phyloP scores from a whole-genome alignment of 2,888 invertebrate genomes.

The Apamea crenata region DNA sequence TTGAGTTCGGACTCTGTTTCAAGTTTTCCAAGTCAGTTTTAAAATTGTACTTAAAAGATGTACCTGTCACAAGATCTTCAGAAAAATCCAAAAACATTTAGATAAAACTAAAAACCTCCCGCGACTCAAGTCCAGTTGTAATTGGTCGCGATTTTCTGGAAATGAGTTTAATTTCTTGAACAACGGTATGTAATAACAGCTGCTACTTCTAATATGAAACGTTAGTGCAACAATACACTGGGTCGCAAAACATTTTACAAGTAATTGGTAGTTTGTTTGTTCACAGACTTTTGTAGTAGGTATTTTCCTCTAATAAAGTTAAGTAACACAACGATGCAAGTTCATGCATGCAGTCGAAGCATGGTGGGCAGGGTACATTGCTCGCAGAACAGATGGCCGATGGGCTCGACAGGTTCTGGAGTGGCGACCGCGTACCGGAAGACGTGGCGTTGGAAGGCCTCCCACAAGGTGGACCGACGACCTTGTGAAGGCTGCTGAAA shows the following conservation, averaged over 20 bases:
- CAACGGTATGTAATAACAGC: slow-evolving; percentile 12
- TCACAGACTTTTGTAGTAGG: not conserved
- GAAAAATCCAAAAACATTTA: not conserved
- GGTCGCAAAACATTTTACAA: slow-evolving; percentile 13
- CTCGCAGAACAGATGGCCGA: too few species aligned
- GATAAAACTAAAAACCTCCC: not conserved
- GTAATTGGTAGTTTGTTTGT: slow-evolving; percentile 10
- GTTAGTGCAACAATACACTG: not conserved
- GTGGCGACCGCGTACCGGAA: too few species aligned
- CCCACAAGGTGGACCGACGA: too few species aligned
- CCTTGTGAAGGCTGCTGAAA: too few species aligned
- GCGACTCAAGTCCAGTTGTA: not conserved
- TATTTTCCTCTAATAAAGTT: not conserved
- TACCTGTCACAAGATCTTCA: not conserved
- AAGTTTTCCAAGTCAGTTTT: not conserved
- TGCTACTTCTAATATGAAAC: slow-evolving; percentile 4
- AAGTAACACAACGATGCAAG: not conserved
- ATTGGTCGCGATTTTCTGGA: not conserved
- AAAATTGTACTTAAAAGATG: not conserved
- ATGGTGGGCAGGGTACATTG: too few species aligned
- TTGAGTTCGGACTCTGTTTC: not conserved
- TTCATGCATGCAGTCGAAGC: too few species aligned
- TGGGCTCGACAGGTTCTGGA: too few species aligned
- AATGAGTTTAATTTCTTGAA: slow-evolving; percentile 24
- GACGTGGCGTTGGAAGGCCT: too few species aligned